Conservation (phyloP, 2,888 invertebrate species). For the Drosophila austrosaltans region DNA sequence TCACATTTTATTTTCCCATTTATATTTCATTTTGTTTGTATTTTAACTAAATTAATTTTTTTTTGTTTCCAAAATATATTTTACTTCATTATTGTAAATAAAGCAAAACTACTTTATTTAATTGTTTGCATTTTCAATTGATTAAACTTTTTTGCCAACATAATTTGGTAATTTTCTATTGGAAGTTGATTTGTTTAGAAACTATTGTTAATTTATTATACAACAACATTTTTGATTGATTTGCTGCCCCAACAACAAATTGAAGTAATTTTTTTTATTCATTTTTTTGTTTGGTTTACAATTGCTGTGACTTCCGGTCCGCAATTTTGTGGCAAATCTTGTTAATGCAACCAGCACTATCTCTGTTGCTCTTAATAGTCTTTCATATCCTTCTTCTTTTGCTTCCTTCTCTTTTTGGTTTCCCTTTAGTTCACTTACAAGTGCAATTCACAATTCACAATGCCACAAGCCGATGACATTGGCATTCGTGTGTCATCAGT, state of each 20-base stretch:
- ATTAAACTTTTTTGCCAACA: not conserved
- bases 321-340: constrained; percentile 5
- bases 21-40: no score
- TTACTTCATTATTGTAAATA: no score
- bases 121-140: not conserved
- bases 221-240: not conserved
- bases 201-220: not conserved
- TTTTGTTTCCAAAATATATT: no score
- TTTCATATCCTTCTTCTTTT: not conserved
- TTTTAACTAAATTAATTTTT: no score
- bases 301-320: not conserved
- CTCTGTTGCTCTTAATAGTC: not conserved
- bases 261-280: no score
- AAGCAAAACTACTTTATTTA: not conserved
- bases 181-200: no score
- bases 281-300: not conserved
- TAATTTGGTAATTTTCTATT: not conserved
- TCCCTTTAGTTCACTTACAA: no score
- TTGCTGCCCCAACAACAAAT: not conserved
- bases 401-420: not conserved
- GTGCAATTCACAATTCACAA: not conserved
- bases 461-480: constrained; percentile 54
- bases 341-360: not conserved
- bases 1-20: no score
- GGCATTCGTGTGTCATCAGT: constrained; percentile 59